A percentile compares a stretch with the other conserved stretches of the same genome.
phyloP scores from a whole-genome alignment of 2,113 vertebrate genomes.

The Choloepus hoffmanni region DNA sequence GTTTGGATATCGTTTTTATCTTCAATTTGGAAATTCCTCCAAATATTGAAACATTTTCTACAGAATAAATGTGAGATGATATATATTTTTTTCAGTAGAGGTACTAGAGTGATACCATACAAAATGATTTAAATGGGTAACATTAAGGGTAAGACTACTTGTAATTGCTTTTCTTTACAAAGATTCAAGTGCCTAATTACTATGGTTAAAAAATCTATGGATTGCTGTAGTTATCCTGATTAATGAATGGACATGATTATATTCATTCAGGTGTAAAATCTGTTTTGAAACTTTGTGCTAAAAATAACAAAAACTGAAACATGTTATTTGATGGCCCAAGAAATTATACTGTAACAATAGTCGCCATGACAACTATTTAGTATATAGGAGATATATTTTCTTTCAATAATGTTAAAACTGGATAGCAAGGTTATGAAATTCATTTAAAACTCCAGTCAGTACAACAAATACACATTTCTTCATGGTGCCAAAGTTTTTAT shows the following conservation, averaged over 20 bases:
- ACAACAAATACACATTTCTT: neutral
- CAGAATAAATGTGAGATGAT: neutral
- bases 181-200: neutral
- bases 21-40: neutral
- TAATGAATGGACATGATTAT: neutral
- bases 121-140: neutral
- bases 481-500: neutral
- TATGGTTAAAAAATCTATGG: neutral
- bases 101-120: neutral
- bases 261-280: neutral
- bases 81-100: neutral
- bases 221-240: neutral
- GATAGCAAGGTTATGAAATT: slow-evolving; percentile 55
- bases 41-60: neutral
- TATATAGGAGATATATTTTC: slow-evolving; percentile 70
- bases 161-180: slow-evolving; percentile 23
- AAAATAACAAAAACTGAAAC: slow-evolving; percentile 58
- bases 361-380: slow-evolving; percentile 77
- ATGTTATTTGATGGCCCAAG: slow-evolving; percentile 58
- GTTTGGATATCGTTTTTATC: slow-evolving; percentile 32
- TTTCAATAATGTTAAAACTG: slow-evolving; percentile 75
- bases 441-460: slow-evolving; percentile 62
- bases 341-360: slow-evolving; percentile 53
- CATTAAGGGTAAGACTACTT: neutral
- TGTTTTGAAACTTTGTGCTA: slow-evolving; percentile 20